Evolutionary conservation across 2,888 invertebrate species (phyloP).

Genomic region (Agrypnus murinus): DNA sequence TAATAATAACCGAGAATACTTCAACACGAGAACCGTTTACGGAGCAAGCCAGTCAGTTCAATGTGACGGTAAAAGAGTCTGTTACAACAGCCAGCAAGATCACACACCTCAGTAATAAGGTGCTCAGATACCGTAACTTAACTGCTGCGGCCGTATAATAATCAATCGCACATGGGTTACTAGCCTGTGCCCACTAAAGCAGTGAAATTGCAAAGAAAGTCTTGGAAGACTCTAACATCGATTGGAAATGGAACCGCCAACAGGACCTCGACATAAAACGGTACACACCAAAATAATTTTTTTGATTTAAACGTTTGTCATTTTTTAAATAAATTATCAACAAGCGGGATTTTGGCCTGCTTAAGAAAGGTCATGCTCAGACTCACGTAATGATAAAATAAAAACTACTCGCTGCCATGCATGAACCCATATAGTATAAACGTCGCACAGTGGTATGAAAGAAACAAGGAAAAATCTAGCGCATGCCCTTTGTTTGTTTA

Average conservation of each 20-base stretch:
- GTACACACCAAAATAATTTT: neutral
- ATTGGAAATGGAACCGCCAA: neutral
- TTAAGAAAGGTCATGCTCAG: constrained; percentile 13
- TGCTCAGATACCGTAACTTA: constrained; percentile 59
- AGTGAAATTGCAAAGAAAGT: constrained; percentile 39
- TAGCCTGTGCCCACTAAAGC: constrained; percentile 22
- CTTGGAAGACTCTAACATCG: constrained; percentile 10
- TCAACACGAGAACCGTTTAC: neutral
- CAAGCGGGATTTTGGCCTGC: neutral
- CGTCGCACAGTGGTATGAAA: no score
- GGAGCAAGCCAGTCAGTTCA: constrained; percentile 1
- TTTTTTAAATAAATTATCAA: neutral
- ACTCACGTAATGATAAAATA: no score
- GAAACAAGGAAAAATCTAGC: no score
- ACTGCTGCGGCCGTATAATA: constrained; percentile 53
- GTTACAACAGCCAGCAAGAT: constrained; percentile 25
- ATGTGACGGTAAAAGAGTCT: constrained; percentile 31
- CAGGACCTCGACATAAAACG: neutral
- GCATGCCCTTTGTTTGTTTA: no score
- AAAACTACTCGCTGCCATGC: no score
- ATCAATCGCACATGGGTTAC: constrained; percentile 44
- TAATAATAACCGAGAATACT: no score
- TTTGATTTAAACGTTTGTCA: no score
- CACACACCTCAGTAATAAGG: constrained; percentile 41
- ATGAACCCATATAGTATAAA: no score